Conservation (phyloP, 2,888 invertebrate genomes). For the Actias luna region DNA sequence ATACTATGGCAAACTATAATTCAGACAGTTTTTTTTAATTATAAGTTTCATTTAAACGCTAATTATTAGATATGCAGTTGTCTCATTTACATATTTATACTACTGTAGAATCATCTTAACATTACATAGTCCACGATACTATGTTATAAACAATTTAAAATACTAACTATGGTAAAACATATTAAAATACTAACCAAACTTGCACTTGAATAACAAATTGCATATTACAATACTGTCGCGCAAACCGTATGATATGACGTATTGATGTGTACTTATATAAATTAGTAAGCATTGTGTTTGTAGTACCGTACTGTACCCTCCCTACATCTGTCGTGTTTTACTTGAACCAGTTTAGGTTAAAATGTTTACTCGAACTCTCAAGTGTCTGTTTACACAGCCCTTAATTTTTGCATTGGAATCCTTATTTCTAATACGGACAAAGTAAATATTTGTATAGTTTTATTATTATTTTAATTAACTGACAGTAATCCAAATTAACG, state of each 20-base stretch:
- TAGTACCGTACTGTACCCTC: slow-evolving; percentile 42
- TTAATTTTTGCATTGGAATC: slow-evolving; percentile 13
- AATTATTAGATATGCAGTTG: too few species aligned
- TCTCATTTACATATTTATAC: too few species aligned
- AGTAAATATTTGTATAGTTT: slow-evolving; percentile 4
- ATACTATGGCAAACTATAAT: too few species aligned
- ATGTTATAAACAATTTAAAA: neutral
- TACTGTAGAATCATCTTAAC: too few species aligned
- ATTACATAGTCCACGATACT: neutral
- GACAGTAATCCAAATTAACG: neutral
- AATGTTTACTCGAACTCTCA: slow-evolving; percentile 44
- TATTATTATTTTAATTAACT: neutral
- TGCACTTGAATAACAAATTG: slow-evolving; percentile 29
- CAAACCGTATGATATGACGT: slow-evolving; percentile 54
- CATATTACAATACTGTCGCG: slow-evolving; percentile 50
- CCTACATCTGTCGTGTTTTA: slow-evolving; percentile 69
- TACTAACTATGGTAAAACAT: neutral
- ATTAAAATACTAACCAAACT: slow-evolving; percentile 15
- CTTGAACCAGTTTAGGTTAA: slow-evolving; percentile 35
- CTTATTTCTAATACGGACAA: slow-evolving; percentile 1
- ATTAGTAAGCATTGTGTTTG: slow-evolving; percentile 73
- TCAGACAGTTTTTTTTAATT: too few species aligned
- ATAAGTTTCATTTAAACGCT: too few species aligned
- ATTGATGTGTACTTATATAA: slow-evolving; percentile 54
- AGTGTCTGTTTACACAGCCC: slow-evolving; percentile 34